A percentile compares a stretch with the other conserved stretches of the same genome.
phyloP scores from a whole-genome alignment of 2,888 invertebrate genomes.

The Parasteatoda lunata region DNA sequence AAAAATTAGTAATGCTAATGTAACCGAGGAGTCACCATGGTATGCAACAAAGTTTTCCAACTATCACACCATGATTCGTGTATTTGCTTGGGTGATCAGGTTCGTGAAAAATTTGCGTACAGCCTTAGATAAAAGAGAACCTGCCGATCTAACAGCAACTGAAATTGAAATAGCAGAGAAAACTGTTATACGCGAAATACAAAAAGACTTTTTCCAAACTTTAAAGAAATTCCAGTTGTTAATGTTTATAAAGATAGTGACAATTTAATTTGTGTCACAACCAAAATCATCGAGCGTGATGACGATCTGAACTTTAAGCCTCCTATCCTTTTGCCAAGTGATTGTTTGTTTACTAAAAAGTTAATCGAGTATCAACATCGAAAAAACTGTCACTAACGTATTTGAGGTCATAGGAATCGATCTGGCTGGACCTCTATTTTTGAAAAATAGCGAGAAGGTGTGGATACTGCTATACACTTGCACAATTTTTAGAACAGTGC shows the following conservation, averaged over 20 bases:
- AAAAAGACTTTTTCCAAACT: not conserved
- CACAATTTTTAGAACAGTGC: not conserved
- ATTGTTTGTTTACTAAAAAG: not conserved
- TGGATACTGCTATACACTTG: slow-evolving; percentile 6
- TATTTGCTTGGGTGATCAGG: not conserved
- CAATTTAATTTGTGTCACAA: slow-evolving; percentile 13
- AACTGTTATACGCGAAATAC: not conserved
- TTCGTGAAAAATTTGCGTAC: not conserved
- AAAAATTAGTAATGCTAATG: not conserved
- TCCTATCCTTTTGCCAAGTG: not conserved
- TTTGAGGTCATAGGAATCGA: not conserved
- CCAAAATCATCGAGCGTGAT: slow-evolving; percentile 6
- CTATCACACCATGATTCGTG: slow-evolving; percentile 11
- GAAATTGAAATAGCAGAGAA: slow-evolving; percentile 4
- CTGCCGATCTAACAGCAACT: not conserved
- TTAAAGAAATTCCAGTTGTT: not conserved
- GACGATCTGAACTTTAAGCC: not conserved
- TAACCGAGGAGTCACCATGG: not conserved
- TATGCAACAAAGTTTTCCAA: not conserved
- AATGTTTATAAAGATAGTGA: slow-evolving; percentile 3
- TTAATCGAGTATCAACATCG: slow-evolving; percentile 9
- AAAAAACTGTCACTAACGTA: not conserved
- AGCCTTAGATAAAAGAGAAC: not conserved
- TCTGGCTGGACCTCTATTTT: not conserved
- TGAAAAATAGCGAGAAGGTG: slow-evolving; percentile 6